Conservation (phyloP, 1,140 invertebrate genomes). For the Hydropsyche tenuis region DNA sequence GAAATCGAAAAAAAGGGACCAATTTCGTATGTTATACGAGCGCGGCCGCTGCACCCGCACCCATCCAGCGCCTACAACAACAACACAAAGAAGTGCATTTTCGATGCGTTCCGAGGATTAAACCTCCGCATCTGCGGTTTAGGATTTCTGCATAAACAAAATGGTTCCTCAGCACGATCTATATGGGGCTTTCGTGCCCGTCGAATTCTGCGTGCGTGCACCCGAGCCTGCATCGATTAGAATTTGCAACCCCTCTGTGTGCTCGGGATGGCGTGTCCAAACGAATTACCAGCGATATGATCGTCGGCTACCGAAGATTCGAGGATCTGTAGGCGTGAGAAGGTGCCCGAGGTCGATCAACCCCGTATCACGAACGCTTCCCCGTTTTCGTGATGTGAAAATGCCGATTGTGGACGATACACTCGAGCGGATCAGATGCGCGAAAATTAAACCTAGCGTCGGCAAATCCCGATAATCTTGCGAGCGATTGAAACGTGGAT, state of each 20-base stretch:
- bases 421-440: no score
- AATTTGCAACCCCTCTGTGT: neutral
- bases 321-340: constrained; percentile 3
- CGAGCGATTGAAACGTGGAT: no score
- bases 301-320: constrained; percentile 10
- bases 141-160: neutral
- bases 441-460: no score
- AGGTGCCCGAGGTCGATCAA: constrained; percentile 6
- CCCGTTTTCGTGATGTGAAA: no score
- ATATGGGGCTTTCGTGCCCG: neutral
- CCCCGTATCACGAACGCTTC: neutral
- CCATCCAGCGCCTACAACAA: no score
- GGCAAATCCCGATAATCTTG: no score
- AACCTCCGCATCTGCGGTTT: constrained; percentile 4
- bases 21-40: neutral
- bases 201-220: neutral
- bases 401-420: no score
- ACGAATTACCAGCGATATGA: neutral
- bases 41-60: neutral
- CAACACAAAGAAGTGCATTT: no score
- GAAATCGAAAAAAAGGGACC: neutral
- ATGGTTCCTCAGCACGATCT: neutral
- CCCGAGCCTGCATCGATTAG: neutral
- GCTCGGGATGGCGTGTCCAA: neutral
- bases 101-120: no score